These are phyloP conservation scores for Drosophila littoralis DNA, from an alignment of 1,140 invertebrate genomes.

Conservation along the genomic window DNA sequence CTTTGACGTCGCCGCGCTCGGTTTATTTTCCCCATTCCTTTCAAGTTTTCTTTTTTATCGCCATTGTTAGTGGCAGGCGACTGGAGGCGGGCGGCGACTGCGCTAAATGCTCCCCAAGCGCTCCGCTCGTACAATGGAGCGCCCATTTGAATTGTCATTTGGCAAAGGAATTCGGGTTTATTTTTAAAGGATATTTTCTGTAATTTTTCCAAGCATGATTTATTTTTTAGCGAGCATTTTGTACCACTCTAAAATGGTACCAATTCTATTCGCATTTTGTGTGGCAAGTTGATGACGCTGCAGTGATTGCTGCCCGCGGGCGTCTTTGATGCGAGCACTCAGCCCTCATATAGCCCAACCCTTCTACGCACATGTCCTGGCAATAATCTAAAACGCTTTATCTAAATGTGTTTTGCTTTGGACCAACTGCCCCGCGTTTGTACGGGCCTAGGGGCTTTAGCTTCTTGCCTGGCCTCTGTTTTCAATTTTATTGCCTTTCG, in stretches of 20 bases:
- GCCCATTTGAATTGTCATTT: constrained; percentile 60
- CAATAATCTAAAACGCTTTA: constrained; percentile 80
- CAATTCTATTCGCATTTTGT: constrained; percentile 37
- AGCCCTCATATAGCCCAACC: not conserved
- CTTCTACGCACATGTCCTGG: constrained; percentile 48
- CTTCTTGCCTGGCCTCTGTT: constrained; percentile 33
- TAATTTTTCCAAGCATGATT: constrained; percentile 48
- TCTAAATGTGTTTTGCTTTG: constrained; percentile 71
- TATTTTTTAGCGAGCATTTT: constrained; percentile 1
- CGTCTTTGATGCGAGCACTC: constrained; percentile 4
- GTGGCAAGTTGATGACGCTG: constrained; percentile 68
- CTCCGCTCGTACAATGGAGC: constrained; percentile 39
- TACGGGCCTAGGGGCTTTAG: constrained; percentile 20
- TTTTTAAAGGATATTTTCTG: constrained; percentile 43
- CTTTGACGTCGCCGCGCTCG: constrained; percentile 54
- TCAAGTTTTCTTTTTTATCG: not conserved
- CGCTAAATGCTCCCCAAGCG: constrained; percentile 64
- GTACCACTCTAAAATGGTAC: constrained; percentile 6
- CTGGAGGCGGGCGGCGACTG: not conserved
- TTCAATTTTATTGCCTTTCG: constrained; percentile 69
- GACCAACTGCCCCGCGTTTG: constrained; percentile 32
- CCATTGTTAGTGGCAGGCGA: not conserved
- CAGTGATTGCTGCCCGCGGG: constrained; percentile 72
- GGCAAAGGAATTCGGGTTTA: constrained; percentile 33
- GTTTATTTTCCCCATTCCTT: constrained; percentile 36